Conservation (phyloP, 2,113 vertebrate species). For the Pelobates fuscus region DNA sequence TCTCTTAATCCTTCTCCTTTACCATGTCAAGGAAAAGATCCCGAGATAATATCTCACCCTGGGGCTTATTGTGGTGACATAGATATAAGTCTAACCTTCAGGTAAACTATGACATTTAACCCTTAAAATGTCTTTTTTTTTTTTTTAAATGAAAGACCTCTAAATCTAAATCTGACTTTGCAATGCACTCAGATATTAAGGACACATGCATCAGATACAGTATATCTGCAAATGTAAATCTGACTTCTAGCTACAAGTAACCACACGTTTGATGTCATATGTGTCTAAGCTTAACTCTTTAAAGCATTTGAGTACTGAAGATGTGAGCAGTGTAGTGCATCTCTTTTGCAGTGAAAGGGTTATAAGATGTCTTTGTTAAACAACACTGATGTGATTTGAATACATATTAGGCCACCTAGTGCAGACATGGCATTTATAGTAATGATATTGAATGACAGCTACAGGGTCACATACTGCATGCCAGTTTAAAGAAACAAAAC, state of each 20-base stretch:
- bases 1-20: constrained; percentile 31
- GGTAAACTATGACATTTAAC: constrained; percentile 29
- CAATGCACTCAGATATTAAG: not conserved
- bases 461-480: too few relatives aligned
- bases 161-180: not conserved
- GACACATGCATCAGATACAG: not conserved
- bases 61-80: not conserved
- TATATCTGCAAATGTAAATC: not conserved
- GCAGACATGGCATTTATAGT: too few relatives aligned
- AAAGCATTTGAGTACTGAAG: too few relatives aligned
- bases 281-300: too few relatives aligned
- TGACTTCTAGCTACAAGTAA: not conserved
- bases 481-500: too few relatives aligned
- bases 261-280: too few relatives aligned
- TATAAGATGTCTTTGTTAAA: too few relatives aligned
- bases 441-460: too few relatives aligned
- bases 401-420: too few relatives aligned
- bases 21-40: constrained; percentile 13
- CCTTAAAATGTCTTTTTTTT: constrained; percentile 12
- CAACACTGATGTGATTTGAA: too few relatives aligned
- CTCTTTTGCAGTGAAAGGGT: too few relatives aligned
- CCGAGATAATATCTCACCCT: constrained; percentile 19
- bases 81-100: constrained; percentile 33
- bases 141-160: constrained; percentile 34
- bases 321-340: too few relatives aligned